A percentile compares a stretch with the other conserved stretches of the same genome.
phyloP scores from a whole-genome alignment of 1,140 invertebrate species.

The Aphaenogaster ashmeadi region DNA sequence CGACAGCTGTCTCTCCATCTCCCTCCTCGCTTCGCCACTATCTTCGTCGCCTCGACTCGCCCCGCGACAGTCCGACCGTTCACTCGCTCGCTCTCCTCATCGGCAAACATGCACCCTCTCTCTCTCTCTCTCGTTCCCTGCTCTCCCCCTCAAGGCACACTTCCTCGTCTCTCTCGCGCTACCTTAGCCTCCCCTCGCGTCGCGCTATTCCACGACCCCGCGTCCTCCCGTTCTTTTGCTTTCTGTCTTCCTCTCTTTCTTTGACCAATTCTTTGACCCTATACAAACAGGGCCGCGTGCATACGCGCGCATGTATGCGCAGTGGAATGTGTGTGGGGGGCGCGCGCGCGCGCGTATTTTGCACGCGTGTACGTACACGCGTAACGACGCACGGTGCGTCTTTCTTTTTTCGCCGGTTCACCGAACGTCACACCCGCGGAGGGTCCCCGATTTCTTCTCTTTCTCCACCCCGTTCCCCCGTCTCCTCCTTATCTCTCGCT shows the following conservation, averaged over 20 bases:
- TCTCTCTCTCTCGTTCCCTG: conserved; percentile 5
- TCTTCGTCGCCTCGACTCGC: conserved; percentile 36
- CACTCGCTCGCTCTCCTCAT: conserved; percentile 32
- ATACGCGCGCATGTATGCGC: not conserved
- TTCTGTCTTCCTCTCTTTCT: conserved; percentile 17
- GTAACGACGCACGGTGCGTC: conserved; percentile 39
- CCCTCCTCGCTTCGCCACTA: not conserved
- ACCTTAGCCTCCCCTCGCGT: conserved; percentile 36
- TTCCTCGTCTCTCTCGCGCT: conserved; percentile 17
- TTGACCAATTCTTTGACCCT: conserved; percentile 66
- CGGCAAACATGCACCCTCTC: conserved; percentile 26
- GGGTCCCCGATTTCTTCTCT: conserved; percentile 32
- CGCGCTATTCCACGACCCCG: conserved; percentile 47
- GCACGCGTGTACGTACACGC: not conserved
- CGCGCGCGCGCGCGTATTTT: not conserved
- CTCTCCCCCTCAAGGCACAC: not conserved
- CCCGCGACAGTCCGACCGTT: conserved; percentile 39
- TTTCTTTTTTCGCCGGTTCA: conserved; percentile 45
- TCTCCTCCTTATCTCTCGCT: conserved; percentile 41
- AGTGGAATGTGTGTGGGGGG: conserved; percentile 21
- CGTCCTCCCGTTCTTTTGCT: conserved; percentile 25
- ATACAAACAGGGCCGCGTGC: conserved; percentile 60
- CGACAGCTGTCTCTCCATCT: conserved; percentile 36
- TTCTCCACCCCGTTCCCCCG: not conserved
- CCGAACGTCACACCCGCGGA: conserved; percentile 49